phyloP scores from a whole-genome alignment of 2,888 invertebrate genomes.

The Eupeodes luniger region DNA sequence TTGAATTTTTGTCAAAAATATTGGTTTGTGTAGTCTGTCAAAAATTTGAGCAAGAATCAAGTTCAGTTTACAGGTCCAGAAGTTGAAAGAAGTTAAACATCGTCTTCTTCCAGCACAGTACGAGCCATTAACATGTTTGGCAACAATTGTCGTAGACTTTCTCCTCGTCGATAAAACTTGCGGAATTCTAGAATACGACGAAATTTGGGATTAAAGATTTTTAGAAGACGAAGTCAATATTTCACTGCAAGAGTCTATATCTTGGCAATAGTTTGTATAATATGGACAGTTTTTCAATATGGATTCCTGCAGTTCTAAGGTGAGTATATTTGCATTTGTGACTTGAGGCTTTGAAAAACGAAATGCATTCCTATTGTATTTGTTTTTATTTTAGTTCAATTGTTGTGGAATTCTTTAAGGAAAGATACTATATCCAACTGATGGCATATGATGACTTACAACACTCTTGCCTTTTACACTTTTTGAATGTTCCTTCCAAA shows the following conservation, averaged over 20 bases:
- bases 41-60: not conserved
- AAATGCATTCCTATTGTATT: not conserved
- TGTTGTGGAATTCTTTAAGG: constrained; percentile 5
- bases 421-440: not conserved
- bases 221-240: not conserved
- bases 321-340: constrained; percentile 9
- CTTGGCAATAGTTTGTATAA: constrained; percentile 11
- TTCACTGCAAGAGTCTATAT: constrained; percentile 40
- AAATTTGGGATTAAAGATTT: not conserved
- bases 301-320: constrained; percentile 40
- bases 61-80: not conserved
- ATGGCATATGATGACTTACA: not conserved
- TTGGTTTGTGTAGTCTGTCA: not conserved
- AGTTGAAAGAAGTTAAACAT: not conserved
- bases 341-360: not conserved
- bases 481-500: constrained; percentile 1
- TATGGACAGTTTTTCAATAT: constrained; percentile 28
- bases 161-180: not conserved
- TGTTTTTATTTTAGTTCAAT: not conserved
- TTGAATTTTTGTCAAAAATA: too few species aligned
- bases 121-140: not conserved
- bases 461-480: constrained; percentile 17
- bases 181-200: too few species aligned
- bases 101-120: not conserved
- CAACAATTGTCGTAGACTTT: not conserved